Evolutionary conservation across 2,113 vertebrate species (phyloP).

Genomic region (Podiceps cristatus): DNA sequence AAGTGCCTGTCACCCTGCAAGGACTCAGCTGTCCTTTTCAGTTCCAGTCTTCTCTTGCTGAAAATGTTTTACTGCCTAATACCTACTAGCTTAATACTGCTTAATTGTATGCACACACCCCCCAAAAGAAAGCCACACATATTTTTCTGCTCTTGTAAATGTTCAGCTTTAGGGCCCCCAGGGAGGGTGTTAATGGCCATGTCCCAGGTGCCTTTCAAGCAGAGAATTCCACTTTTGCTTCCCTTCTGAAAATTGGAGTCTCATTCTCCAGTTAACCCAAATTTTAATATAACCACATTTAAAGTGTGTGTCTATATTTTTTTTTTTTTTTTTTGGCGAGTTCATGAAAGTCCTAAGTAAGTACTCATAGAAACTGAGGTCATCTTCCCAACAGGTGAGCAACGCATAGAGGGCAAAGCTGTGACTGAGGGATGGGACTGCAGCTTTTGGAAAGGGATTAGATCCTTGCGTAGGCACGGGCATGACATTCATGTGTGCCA

Average conservation of each 20-base stretch:
- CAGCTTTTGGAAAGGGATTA: not conserved
- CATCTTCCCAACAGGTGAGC: not conserved
- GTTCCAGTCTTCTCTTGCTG: not conserved
- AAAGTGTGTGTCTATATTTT: not conserved
- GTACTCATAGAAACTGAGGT: not conserved
- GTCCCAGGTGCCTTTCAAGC: not conserved
- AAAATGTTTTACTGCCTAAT: constrained; percentile 4
- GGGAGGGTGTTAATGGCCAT: not conserved
- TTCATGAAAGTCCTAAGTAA: not conserved
- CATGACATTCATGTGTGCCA: not conserved
- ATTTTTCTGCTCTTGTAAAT: constrained; percentile 5
- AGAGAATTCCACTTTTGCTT: constrained; percentile 18
- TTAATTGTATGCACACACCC: not conserved
- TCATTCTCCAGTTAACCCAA: not conserved
- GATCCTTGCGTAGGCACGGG: not conserved
- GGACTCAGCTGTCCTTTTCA: constrained; percentile 9
- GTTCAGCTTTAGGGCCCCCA: not conserved
- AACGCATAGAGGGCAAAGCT: not conserved
- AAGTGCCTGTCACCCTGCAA: not conserved
- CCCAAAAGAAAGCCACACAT: not conserved
- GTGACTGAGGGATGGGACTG: not conserved
- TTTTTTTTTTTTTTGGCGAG: not conserved
- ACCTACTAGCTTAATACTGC: not conserved
- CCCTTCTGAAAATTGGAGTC: not conserved
- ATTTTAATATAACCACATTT: not conserved